Evolutionary conservation across 2,113 vertebrate genomes (phyloP), one percentile per base, ranked within the genome.

Genomic region (Sarotherodon lohbergeri): DNA sequence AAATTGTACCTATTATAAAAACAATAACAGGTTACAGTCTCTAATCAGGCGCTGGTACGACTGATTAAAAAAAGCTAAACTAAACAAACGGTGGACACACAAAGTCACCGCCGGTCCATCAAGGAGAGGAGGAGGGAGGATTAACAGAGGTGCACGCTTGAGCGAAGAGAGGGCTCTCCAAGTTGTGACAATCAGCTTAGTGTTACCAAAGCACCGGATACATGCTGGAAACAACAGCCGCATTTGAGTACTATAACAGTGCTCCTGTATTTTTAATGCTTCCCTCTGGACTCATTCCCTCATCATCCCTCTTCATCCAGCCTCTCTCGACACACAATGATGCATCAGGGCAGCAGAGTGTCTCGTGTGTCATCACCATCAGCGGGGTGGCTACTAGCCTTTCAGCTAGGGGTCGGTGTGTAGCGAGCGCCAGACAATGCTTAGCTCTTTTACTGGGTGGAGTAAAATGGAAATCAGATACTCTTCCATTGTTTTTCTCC

Each of bases 161-260:
- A 71, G 84, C 7, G 59, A 76, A 80, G 39, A 89, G 87, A 84
- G 86, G 73, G 57, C 84, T 91, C 82, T 94, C 81, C 83, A 32
- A 79, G 41, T 90, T 61, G 56, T 91, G 93, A 93, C 94, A 92
- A 93, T 81, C 89, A 91, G 92, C 93, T 95, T 91, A 95, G 91
- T 95, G 95, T 94, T 93, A 94, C 93, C 94, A 88, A 92, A 95
- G 93, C 94, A 94, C 91, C 83, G 81, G 91, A 95, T 91, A 95
- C 94, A 95, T 50, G 89, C 92, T 93, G 93, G 93, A 92, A 92
- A 95, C 96, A 95, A 95, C 91, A 86, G 91, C 39, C 90, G 90
- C 91, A 88, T 91, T 91, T 89, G 91, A 95, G 92, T 85, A 86
- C 92, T 87, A 90, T 86, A 91, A 94, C 91, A 76, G 86, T 13